Percentiles rank a stretch among this genome's conserved stretches.
These are phyloP conservation scores for Semicossyphus pulcher DNA, from an alignment of 2,113 vertebrate species.

Conservation along the genomic window DNA sequence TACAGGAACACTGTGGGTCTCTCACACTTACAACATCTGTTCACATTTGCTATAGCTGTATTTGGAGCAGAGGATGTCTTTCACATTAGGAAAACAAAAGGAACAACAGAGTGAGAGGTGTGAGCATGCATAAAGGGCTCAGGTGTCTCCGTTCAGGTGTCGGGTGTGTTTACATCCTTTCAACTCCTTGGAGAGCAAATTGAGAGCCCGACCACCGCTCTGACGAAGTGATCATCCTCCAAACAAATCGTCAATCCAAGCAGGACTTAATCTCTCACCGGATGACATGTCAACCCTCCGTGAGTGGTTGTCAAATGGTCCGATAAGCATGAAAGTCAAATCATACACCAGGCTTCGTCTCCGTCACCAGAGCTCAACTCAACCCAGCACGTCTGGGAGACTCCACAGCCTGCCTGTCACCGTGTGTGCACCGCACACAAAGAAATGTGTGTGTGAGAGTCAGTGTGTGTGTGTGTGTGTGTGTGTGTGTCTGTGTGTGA, in stretches of 20 bases:
- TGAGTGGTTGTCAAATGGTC: constrained; percentile 61
- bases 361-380: constrained; percentile 42
- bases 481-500: no score
- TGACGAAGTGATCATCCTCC: constrained; percentile 12
- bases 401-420: constrained; percentile 24
- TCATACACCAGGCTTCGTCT: constrained; percentile 8
- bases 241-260: constrained; percentile 30
- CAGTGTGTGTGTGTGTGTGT: no score
- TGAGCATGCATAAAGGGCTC: constrained; percentile 15
- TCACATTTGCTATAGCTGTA: no score
- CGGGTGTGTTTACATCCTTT: constrained; percentile 55
- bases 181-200: constrained; percentile 28
- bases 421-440: no score
- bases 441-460: no score
- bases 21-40: no score
- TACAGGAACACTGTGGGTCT: no score
- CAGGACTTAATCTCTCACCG: constrained; percentile 27
- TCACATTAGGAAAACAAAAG: constrained; percentile 11
- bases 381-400: constrained; percentile 26
- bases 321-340: constrained; percentile 54
- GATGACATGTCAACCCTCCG: constrained; percentile 17
- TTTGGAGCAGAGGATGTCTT: not conserved
- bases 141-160: constrained; percentile 33
- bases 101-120: constrained; percentile 11
- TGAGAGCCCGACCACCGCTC: constrained; percentile 29